A percentile compares a stretch with the other conserved stretches of the same genome.
phyloP scores from a whole-genome alignment of 2,797 vertebrate genomes.

The Gymnopithys bicolor region DNA sequence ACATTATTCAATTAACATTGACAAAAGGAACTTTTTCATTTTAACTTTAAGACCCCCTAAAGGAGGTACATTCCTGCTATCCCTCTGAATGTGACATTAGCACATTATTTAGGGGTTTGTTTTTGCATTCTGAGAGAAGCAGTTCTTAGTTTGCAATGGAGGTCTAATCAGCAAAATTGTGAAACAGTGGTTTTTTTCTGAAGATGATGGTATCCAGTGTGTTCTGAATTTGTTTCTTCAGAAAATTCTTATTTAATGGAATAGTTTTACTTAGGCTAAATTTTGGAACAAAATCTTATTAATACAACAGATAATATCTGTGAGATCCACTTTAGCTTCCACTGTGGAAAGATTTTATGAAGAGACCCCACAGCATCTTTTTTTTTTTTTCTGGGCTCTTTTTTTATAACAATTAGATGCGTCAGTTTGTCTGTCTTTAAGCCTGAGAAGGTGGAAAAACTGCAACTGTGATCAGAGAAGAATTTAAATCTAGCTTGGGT shows the following conservation, averaged over 20 bases:
- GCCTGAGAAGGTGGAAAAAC: background rate
- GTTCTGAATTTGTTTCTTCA: background rate
- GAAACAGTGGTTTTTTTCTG: background rate
- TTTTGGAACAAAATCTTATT: background rate
- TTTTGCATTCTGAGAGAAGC: background rate
- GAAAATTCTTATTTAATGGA: background rate
- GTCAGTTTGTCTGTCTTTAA: background rate
- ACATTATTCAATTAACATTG: background rate
- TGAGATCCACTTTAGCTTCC: background rate
- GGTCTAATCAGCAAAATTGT: background rate
- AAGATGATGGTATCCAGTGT: background rate
- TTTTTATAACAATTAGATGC: fast-evolving
- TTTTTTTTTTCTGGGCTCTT: background rate
- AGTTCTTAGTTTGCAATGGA: background rate
- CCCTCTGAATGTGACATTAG: background rate
- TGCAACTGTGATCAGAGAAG: background rate
- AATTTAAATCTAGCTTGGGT: background rate
- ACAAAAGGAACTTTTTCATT: background rate
- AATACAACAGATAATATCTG: background rate
- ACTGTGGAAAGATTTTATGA: background rate
- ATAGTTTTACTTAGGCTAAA: background rate
- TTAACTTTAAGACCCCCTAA: background rate
- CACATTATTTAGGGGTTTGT: background rate
- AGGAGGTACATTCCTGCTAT: background rate
- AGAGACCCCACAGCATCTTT: background rate